These are phyloP conservation scores for Squalus acanthias DNA, from an alignment of 2,797 vertebrate genomes.

Conservation along the genomic window DNA sequence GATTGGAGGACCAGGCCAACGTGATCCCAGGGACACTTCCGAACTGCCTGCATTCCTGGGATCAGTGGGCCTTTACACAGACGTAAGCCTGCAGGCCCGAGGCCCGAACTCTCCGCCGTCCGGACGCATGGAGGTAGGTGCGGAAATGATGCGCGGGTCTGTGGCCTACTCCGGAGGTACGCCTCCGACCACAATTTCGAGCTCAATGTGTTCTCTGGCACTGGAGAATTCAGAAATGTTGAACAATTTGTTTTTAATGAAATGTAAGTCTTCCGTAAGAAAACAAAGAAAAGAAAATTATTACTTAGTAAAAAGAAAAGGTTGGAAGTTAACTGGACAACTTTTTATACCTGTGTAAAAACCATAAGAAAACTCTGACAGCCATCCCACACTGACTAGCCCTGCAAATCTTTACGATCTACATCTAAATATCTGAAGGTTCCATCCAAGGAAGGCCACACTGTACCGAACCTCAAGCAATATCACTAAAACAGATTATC, in stretches of 20 bases:
- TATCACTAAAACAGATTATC: neutral
- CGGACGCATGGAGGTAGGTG: too few species aligned
- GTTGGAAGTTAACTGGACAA: neutral
- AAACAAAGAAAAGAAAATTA: neutral
- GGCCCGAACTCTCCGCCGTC: too few species aligned
- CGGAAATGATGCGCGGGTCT: too few species aligned
- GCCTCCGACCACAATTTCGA: too few species aligned
- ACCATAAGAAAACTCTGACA: neutral
- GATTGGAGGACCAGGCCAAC: too few species aligned
- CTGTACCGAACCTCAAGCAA: neutral
- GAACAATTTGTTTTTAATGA: neutral
- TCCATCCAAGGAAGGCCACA: neutral
- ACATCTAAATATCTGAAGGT: neutral
- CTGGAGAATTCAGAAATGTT: neutral
- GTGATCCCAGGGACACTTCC: too few species aligned
- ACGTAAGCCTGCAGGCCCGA: too few species aligned
- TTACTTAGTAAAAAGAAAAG: neutral
- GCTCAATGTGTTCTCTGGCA: neutral
- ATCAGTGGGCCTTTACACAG: too few species aligned
- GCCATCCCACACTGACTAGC: neutral
- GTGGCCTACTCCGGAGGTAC: too few species aligned
- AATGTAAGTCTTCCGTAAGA: too few species aligned
- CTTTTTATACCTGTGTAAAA: neutral
- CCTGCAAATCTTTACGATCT: neutral
- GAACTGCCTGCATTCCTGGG: too few species aligned